These are phyloP conservation scores for Brachirus orientalis DNA, from an alignment of 2,113 vertebrate genomes.

Conservation along the genomic window DNA sequence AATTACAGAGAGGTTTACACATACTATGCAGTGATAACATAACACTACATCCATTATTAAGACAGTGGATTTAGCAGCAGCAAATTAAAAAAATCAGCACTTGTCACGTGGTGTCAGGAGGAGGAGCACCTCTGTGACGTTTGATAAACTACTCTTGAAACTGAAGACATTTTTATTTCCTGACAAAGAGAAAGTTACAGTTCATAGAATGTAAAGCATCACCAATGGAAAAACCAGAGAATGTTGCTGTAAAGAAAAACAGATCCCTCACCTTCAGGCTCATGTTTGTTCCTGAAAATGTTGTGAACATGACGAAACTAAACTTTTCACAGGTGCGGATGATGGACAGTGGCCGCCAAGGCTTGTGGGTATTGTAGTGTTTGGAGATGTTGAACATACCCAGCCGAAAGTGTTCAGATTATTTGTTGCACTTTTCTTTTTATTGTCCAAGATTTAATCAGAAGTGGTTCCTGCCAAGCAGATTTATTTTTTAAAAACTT, in stretches of 20 bases:
- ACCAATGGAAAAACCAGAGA: background rate
- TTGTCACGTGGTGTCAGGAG: too few species aligned
- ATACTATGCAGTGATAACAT: background rate
- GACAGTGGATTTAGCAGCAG: background rate
- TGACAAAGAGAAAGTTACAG: too few species aligned
- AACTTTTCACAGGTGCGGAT: background rate
- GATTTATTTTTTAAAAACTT: background rate
- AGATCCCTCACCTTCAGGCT: background rate
- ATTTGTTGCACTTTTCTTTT: conserved; percentile 1
- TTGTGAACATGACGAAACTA: too few species aligned
- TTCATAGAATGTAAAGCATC: too few species aligned
- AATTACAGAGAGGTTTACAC: background rate
- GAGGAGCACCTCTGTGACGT: background rate
- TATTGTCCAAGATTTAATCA: background rate
- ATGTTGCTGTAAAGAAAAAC: background rate
- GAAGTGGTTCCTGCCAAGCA: background rate
- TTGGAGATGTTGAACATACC: conserved; percentile 1
- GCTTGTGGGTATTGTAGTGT: conserved; percentile 24
- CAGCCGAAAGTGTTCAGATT: background rate
- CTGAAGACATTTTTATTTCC: background rate
- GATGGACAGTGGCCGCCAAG: background rate
- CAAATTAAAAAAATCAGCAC: background rate
- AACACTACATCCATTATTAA: background rate
- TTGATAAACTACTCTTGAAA: background rate
- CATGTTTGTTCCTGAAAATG: background rate